Conservation (phyloP, 2,797 vertebrate genomes). For the Cephalopachus bancanus region DNA sequence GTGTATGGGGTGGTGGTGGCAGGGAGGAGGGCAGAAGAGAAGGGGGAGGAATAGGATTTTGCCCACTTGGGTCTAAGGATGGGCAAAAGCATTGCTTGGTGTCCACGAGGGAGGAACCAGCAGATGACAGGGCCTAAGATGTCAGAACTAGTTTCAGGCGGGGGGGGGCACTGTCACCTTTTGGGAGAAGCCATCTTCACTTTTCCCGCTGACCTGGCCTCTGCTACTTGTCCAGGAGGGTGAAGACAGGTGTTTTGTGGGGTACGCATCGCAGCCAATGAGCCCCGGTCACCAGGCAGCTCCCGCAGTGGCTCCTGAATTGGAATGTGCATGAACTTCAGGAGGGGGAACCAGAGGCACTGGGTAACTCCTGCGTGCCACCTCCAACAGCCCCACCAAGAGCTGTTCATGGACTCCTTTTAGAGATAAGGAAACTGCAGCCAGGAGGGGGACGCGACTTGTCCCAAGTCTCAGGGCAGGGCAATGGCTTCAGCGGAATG, state of each 20-base stretch:
- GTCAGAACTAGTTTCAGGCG: neutral
- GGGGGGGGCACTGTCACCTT: too few relatives aligned
- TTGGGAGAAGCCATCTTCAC: neutral
- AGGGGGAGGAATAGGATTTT: neutral
- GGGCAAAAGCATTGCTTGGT: neutral
- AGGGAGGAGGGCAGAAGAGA: neutral
- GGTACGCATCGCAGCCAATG: neutral
- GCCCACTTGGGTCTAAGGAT: conserved; percentile 8
- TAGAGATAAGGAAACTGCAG: conserved; percentile 28
- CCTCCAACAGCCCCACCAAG: neutral
- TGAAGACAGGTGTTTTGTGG: neutral
- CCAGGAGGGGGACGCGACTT: conserved; percentile 8
- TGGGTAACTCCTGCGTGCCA: neutral
- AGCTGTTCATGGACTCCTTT: neutral
- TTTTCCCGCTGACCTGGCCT: neutral
- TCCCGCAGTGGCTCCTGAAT: neutral
- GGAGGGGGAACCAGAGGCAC: neutral
- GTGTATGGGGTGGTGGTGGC: too few relatives aligned
- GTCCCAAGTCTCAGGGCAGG: conserved; percentile 37
- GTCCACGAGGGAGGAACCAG: neutral
- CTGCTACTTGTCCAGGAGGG: neutral
- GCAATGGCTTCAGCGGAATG: neutral
- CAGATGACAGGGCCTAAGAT: neutral
- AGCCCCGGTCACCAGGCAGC: neutral
- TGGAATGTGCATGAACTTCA: neutral